Evolutionary conservation across 2,888 invertebrate species (phyloP).

Genomic region (Andrena bucephala): DNA sequence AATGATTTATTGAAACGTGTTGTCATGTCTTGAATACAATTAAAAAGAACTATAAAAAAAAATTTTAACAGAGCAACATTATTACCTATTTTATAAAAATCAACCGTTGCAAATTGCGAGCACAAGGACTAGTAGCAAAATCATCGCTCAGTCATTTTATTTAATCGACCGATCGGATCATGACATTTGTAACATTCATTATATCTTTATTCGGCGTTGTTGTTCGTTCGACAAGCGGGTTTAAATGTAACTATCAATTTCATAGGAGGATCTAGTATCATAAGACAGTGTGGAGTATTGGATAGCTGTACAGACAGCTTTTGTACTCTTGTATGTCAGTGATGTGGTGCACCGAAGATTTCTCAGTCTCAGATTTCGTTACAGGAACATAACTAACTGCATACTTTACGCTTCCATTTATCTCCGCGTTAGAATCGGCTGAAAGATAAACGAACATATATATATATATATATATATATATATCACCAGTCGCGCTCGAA

Average conservation of each 20-base stretch:
- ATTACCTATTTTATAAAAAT: background rate
- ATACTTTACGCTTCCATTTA: conserved; percentile 57
- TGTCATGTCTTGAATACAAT: conserved; percentile 81
- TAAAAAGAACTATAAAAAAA: conserved; percentile 71
- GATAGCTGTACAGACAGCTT: conserved; percentile 69
- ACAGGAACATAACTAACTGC: conserved; percentile 70
- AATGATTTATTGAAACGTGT: conserved; percentile 81
- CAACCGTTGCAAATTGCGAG: background rate
- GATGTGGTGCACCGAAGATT: conserved; percentile 68
- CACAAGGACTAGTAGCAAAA: background rate
- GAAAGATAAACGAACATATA: background rate
- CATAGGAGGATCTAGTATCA: conserved; percentile 28
- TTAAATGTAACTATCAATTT: conserved; percentile 40
- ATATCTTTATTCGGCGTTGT: conserved; percentile 21
- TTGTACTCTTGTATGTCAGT: conserved; percentile 76
- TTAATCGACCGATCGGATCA: background rate
- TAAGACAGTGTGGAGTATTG: conserved; percentile 52
- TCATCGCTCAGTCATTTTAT: background rate
- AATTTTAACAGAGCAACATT: background rate
- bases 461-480: background rate
- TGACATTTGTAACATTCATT: background rate
- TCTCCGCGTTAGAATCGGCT: conserved; percentile 50
- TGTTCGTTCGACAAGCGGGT: background rate
- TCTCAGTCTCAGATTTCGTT: conserved; percentile 53
- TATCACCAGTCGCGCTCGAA: background rate